Conservation (phyloP, 2,888 invertebrate genomes). For the Kryphioiulus occultus region DNA sequence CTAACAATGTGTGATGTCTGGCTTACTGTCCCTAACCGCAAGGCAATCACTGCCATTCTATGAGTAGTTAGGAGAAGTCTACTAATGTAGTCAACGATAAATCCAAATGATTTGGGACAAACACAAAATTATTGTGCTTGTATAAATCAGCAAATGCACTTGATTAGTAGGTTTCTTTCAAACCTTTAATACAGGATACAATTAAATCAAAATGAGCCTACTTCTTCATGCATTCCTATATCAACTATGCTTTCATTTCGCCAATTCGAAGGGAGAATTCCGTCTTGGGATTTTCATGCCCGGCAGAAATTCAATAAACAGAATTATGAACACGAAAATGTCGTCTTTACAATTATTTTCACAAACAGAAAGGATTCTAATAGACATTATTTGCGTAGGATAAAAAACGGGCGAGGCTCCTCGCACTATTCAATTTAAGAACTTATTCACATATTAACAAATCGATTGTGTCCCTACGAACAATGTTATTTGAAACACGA, state of each 20-base stretch:
- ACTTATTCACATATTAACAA: constrained; percentile 13
- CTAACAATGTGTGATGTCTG: too few species aligned
- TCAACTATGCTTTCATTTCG: neutral
- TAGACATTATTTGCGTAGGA: neutral
- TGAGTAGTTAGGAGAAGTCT: too few species aligned
- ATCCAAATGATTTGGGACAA: too few species aligned
- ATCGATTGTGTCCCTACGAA: neutral
- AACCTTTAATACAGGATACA: too few species aligned
- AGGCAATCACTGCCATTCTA: too few species aligned
- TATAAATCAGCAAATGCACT: too few species aligned
- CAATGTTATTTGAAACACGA: neutral
- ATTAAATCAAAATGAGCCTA: too few species aligned
- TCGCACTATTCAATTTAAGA: neutral
- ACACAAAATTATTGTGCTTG: too few species aligned
- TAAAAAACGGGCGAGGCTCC: neutral
- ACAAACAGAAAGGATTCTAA: neutral
- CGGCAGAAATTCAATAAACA: neutral
- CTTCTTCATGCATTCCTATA: neutral
- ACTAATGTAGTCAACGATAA: too few species aligned
- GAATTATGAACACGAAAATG: constrained; percentile 25
- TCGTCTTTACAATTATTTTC: neutral
- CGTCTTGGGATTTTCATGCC: neutral
- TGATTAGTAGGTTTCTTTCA: too few species aligned
- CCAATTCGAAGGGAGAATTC: neutral
- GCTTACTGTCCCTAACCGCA: too few species aligned